Evolutionary conservation across 2,888 invertebrate species (phyloP).

Genomic region (Limnephilus auricula): DNA sequence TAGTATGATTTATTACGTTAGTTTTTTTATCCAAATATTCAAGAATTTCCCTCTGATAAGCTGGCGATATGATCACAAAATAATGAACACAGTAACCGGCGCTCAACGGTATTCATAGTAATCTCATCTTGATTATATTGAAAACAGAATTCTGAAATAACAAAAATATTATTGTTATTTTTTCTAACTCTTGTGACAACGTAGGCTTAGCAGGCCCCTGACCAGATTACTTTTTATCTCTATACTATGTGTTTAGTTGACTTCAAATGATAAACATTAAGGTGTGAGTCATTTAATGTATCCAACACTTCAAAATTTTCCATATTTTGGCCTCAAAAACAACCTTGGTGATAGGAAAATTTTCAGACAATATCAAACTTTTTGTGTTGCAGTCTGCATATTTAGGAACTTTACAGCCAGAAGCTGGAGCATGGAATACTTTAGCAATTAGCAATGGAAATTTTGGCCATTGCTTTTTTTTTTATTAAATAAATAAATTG

Average conservation of each 20-base stretch:
- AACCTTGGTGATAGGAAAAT: neutral
- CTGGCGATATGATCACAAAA: neutral
- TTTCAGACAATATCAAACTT: neutral
- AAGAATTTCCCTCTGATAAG: constrained; percentile 2
- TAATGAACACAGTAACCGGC: neutral
- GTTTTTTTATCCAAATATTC: neutral
- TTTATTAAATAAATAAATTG: neutral
- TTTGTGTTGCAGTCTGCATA: neutral
- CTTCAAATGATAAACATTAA: neutral
- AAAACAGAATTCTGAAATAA: constrained; percentile 7
- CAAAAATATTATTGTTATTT: constrained; percentile 21
- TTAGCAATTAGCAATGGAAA: neutral
- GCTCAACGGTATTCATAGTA: neutral
- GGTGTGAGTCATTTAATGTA: neutral
- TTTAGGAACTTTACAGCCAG: neutral
- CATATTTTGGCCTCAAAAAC: neutral
- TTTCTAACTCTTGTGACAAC: neutral
- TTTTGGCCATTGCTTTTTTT: neutral
- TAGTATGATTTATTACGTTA: neutral
- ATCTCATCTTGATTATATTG: constrained; percentile 15
- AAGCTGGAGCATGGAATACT: neutral
- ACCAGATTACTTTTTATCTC: neutral
- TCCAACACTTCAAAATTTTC: neutral
- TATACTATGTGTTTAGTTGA: neutral
- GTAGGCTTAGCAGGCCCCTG: neutral